Evolutionary conservation across 92 coral and sea anemone species (phyloP).

Genomic region (Epizoanthus ramosus): DNA sequence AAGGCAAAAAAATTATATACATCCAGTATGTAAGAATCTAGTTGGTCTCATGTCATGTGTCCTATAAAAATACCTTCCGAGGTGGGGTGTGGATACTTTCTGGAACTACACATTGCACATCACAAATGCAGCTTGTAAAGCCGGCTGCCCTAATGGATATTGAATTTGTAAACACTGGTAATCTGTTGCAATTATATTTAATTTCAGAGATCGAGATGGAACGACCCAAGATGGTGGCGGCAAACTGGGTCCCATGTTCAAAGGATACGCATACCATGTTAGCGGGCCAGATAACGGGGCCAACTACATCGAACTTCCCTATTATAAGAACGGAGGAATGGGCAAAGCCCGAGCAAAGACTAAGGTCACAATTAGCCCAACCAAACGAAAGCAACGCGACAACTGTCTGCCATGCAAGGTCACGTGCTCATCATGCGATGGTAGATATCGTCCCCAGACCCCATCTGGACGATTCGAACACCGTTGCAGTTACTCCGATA

Average conservation of each 20-base stretch:
- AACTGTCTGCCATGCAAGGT: conserved; percentile 21
- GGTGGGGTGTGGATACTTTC: too few species aligned
- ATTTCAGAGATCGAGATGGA: conserved; percentile 26
- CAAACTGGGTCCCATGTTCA: neutral
- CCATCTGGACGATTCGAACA: conserved; percentile 36
- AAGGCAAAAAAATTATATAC: too few species aligned
- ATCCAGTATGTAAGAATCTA: too few species aligned
- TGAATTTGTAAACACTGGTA: too few species aligned
- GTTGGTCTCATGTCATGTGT: too few species aligned
- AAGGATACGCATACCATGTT: conserved; percentile 17
- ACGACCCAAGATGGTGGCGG: neutral
- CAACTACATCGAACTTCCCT: conserved; percentile 33
- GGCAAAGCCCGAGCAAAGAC: conserved; percentile 31
- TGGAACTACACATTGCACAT: too few species aligned
- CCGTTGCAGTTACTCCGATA: neutral
- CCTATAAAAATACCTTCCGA: too few species aligned
- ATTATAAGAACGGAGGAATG: conserved; percentile 14
- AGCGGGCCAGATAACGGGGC: conserved; percentile 18
- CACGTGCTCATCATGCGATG: conserved; percentile 10
- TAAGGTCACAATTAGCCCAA: conserved; percentile 11
- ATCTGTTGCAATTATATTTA: neutral
- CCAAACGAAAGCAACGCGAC: conserved; percentile 20
- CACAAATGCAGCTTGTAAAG: too few species aligned
- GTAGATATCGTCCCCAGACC: conserved; percentile 10
- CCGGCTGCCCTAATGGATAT: too few species aligned